These are phyloP conservation scores for Diaphora mendica DNA, from an alignment of 2,888 invertebrate species.

Conservation along the genomic window DNA sequence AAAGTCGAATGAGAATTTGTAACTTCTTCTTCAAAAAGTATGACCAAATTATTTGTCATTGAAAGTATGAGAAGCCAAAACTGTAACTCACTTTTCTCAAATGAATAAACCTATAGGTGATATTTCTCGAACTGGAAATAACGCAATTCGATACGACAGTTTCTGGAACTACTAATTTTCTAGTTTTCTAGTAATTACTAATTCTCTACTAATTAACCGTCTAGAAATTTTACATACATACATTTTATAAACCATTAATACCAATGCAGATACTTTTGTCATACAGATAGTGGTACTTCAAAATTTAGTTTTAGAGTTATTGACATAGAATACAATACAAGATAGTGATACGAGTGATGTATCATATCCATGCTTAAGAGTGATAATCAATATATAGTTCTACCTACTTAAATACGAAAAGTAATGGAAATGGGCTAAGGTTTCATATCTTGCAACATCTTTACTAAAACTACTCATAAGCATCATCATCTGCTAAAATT, in stretches of 20 bases:
- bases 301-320: constrained; percentile 6
- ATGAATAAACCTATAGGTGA: too few species aligned
- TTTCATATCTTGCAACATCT: constrained; percentile 23
- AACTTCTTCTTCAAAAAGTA: too few species aligned
- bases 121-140: too few species aligned
- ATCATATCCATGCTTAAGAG: background rate
- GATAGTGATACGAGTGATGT: constrained; percentile 12
- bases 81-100: too few species aligned
- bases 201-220: too few species aligned
- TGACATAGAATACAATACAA: constrained; percentile 11
- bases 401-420: constrained; percentile 20
- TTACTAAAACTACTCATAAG: background rate
- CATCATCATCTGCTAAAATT: background rate
- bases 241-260: too few species aligned
- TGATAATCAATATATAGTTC: background rate
- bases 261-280: background rate
- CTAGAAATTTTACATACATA: background rate
- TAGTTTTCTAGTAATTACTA: too few species aligned
- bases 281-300: background rate
- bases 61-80: too few species aligned
- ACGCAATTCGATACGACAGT: background rate
- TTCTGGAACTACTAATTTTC: background rate
- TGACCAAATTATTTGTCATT: too few species aligned
- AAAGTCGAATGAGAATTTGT: too few species aligned
- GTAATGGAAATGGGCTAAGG: constrained; percentile 44